These are phyloP conservation scores for Henricia sp. DNA, from an alignment of 53 echinoderm and acorn worm genomes.

Conservation along the genomic window DNA sequence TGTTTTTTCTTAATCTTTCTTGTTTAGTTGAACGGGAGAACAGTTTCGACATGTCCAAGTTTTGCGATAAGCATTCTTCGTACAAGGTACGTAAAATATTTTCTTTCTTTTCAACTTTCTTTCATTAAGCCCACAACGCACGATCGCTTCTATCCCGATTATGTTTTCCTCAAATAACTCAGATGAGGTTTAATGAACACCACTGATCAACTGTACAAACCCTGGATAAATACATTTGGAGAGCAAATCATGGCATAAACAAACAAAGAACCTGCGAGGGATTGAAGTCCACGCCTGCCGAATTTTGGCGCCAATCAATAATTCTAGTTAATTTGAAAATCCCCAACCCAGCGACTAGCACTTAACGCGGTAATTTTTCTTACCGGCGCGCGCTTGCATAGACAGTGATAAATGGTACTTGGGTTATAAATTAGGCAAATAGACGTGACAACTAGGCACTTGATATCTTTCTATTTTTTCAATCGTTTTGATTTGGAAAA, in stretches of 20 bases:
- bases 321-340: neutral
- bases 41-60: too few relatives aligned
- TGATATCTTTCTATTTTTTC: conserved; percentile 7
- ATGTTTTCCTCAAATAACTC: neutral
- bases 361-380: conserved; percentile 30
- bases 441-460: neutral
- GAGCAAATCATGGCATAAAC: conserved; percentile 1
- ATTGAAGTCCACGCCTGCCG: neutral
- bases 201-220: neutral
- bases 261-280: neutral
- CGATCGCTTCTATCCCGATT: neutral
- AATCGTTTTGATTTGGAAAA: neutral
- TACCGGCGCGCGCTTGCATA: neutral
- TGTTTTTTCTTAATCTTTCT: too few relatives aligned
- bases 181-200: neutral
- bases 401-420: conserved; percentile 8
- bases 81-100: conserved; percentile 27
- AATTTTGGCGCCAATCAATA: conserved; percentile 13
- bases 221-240: neutral
- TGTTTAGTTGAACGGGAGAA: too few relatives aligned
- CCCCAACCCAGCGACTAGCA: neutral
- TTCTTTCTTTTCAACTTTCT: neutral
- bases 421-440: conserved; percentile 5
- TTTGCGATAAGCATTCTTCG: too few relatives aligned
- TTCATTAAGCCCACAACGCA: neutral